phyloP scores from a whole-genome alignment of 2,888 invertebrate genomes.

The Eudasyphora cyanicolor region DNA sequence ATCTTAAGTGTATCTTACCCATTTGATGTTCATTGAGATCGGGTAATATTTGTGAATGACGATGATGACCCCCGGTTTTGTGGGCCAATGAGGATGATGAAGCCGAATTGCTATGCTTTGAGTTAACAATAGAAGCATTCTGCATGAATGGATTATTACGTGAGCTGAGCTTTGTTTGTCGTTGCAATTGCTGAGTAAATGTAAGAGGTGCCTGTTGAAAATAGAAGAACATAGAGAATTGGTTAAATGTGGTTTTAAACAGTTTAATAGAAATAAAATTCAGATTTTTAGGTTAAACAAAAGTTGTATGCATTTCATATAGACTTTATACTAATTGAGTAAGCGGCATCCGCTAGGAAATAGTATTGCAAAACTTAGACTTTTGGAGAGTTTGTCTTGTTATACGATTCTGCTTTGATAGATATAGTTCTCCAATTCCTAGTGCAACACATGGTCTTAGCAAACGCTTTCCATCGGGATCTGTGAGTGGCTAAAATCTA shows the following conservation, averaged over 20 bases:
- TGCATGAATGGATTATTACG: constrained; percentile 78
- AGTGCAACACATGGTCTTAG: too few relatives aligned
- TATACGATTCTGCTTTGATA: too few relatives aligned
- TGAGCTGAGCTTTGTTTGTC: constrained; percentile 79
- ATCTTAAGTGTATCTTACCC: constrained; percentile 69
- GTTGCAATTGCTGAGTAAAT: constrained; percentile 94
- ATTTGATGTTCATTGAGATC: constrained; percentile 80
- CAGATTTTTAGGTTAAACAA: background rate
- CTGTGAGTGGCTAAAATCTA: too few relatives aligned
- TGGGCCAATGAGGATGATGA: constrained; percentile 69
- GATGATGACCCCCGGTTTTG: constrained; percentile 71
- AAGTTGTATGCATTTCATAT: too few relatives aligned
- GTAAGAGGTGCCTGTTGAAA: constrained; percentile 85
- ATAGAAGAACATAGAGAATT: background rate
- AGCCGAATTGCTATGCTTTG: constrained; percentile 74
- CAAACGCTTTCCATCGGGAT: too few relatives aligned
- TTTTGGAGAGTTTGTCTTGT: too few relatives aligned
- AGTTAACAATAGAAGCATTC: constrained; percentile 74
- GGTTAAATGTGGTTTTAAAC: background rate
- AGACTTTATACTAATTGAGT: too few relatives aligned
- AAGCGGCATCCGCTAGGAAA: too few relatives aligned
- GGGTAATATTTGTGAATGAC: constrained; percentile 79
- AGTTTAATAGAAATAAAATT: background rate
- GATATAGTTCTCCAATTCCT: too few relatives aligned
- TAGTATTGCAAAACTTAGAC: too few relatives aligned